phyloP scores from a whole-genome alignment of 1,140 invertebrate genomes.

The Drosophila pandora region DNA sequence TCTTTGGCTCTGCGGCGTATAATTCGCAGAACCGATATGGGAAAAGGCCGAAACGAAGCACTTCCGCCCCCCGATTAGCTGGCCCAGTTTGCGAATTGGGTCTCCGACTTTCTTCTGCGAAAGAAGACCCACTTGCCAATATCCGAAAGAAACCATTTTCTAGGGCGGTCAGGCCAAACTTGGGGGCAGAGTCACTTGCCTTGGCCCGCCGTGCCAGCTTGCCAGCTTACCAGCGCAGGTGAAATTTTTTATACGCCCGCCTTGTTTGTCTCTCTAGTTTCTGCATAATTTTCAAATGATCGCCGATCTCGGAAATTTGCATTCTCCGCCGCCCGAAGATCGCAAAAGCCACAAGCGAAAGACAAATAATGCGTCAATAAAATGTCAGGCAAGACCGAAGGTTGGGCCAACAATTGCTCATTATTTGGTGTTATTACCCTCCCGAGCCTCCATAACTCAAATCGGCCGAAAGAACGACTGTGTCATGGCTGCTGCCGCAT shows the following conservation, averaged over 20 bases:
- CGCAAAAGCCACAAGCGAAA: constrained; percentile 18
- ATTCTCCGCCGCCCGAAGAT: constrained; percentile 43
- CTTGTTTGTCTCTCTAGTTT: constrained; percentile 26
- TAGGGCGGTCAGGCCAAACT: constrained; percentile 67
- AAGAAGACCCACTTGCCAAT: constrained; percentile 29
- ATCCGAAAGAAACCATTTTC: constrained; percentile 37
- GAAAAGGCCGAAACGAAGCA: constrained; percentile 5
- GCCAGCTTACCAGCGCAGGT: constrained; percentile 27
- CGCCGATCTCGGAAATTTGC: constrained; percentile 56
- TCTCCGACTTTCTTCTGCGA: constrained; percentile 56
- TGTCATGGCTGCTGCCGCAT: constrained; percentile 17
- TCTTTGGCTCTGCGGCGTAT: constrained; percentile 48
- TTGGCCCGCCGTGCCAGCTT: constrained; percentile 58
- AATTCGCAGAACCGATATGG: constrained; percentile 43
- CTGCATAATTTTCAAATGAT: constrained; percentile 69
- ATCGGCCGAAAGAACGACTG: constrained; percentile 36
- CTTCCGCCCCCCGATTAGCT: constrained; percentile 59
- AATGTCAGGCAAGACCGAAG: constrained; percentile 66
- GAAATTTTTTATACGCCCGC: constrained; percentile 67
- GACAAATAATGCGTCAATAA: constrained; percentile 59
- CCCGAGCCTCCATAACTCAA: constrained; percentile 26
- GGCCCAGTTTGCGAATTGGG: constrained; percentile 35
- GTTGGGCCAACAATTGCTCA: constrained; percentile 61
- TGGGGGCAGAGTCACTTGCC: constrained; percentile 56
- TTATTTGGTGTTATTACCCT: constrained; percentile 66